Evolutionary conservation across 2,113 vertebrate genomes (phyloP), one percentile per base, ranked within the genome.

Genomic region (Upupa epops): DNA sequence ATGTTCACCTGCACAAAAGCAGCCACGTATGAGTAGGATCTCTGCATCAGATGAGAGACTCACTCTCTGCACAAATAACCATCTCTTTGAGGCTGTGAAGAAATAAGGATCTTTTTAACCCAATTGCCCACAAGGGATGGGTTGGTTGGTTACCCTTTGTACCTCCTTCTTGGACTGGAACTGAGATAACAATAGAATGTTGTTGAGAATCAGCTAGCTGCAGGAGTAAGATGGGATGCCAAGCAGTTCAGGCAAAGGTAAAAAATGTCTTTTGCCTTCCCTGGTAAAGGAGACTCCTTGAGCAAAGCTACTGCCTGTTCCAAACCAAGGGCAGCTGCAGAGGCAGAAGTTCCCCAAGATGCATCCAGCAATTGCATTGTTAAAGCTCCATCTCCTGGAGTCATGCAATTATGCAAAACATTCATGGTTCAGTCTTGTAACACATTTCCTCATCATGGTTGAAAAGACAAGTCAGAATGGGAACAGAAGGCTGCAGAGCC

Each of bases 361-460:
- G 15, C 13, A 58, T 61, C 46, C 51, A 76, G 74, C 84, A 87
- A 79, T 29, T 8, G 6, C 56, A 66, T 91, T 90, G 25, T 68
- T 79, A 93, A 92, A 46, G 55, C 78, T 95, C 42, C 81, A 76
- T 76, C 81, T 96, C 56, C 90, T 85, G 82, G 64, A 92, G 49
- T 94, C 79, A 56, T 6, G n/a, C 4, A 5, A 95, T 92, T 92
- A 76, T 52, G 59, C 63, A 93, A 93, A 88, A 56, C 18, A 42
- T 15, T 25, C 17, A 28, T 19, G n/a, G 42, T 61, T 75, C 81
- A 21, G 42, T 89, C 31, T 65, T 75, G 55, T 40, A 79, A 69
- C 26, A 75, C 14, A 5, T 74, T 88, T 17, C 25, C 13, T 40
- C 68, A 52, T 51, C 42, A 24, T 32, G 32, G n/a, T 32, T 92